Conservation (phyloP, 1,140 invertebrate genomes). For the Triops cancriformis region DNA sequence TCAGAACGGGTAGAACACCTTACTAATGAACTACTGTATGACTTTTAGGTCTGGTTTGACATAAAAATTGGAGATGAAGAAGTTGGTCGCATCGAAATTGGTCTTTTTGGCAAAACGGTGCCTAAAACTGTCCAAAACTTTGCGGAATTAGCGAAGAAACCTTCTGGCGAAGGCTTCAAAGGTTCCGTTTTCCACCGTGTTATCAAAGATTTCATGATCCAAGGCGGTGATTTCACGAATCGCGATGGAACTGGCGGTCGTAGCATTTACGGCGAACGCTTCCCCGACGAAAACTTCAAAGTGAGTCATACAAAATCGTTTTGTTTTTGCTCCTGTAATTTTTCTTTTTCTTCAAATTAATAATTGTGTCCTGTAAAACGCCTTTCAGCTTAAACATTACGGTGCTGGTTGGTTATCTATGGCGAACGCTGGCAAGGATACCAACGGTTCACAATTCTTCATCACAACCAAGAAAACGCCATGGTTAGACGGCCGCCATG, state of each 20-base stretch:
- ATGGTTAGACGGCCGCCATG: conserved; percentile 93
- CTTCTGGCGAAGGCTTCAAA: conserved; percentile 71
- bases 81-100: conserved; percentile 77
- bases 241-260: conserved; percentile 85
- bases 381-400: conserved; percentile 70
- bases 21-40: neutral
- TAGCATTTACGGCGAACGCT: conserved; percentile 88
- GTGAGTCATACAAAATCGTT: too few species aligned
- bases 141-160: conserved; percentile 66
- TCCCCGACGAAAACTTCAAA: conserved; percentile 95
- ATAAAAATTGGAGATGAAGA: conserved; percentile 73
- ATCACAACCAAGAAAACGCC: conserved; percentile 83
- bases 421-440: conserved; percentile 93
- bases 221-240: conserved; percentile 87
- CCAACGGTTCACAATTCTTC: conserved; percentile 98
- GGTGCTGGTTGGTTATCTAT: conserved; percentile 93
- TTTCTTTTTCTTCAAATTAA: too few species aligned
- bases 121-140: conserved; percentile 94
- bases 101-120: conserved; percentile 87
- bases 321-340: too few species aligned
- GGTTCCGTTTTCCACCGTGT: conserved; percentile 75
- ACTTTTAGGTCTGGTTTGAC: conserved; percentile 80
- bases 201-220: conserved; percentile 92
- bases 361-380: neutral
- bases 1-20: neutral